Evolutionary conservation across 2,888 invertebrate species (phyloP).

Genomic region (Incurvaria masculella): DNA sequence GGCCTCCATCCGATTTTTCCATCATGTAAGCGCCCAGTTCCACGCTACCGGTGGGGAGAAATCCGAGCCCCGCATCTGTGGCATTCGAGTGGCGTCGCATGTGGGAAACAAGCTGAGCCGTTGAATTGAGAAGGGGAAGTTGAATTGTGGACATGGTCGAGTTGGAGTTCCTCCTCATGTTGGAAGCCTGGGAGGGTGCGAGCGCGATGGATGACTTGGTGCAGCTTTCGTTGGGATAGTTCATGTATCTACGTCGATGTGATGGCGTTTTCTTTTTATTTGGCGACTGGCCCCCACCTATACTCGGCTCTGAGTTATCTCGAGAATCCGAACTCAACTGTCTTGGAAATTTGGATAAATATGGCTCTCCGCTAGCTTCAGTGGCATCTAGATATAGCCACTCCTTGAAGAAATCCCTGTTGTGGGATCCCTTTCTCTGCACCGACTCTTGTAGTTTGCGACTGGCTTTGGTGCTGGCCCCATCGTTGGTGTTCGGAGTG

Average conservation of each 20-base stretch:
- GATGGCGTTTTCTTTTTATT: constrained; percentile 42
- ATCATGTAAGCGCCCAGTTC: constrained; percentile 53
- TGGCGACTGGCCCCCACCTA: constrained; percentile 35
- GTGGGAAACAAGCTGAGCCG: constrained; percentile 47
- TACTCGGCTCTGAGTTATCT: constrained; percentile 50
- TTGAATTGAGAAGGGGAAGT: constrained; percentile 49
- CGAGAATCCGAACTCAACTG: constrained; percentile 53
- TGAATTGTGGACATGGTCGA: constrained; percentile 63
- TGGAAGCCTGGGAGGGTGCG: constrained; percentile 43
- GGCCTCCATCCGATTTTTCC: constrained; percentile 45
- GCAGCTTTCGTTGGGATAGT: constrained; percentile 47
- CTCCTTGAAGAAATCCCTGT: constrained; percentile 46
- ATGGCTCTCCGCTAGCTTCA: constrained; percentile 44
- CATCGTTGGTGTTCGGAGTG: constrained; percentile 45
- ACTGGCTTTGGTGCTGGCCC: constrained; percentile 46
- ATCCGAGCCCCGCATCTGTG: constrained; percentile 56
- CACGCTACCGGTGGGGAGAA: constrained; percentile 45
- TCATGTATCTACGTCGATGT: constrained; percentile 40
- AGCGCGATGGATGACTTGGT: constrained; percentile 49
- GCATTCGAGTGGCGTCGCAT: constrained; percentile 61
- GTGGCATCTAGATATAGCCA: constrained; percentile 44
- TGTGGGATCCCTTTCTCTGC: constrained; percentile 34
- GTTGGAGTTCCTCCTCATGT: constrained; percentile 58
- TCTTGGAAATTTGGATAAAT: constrained; percentile 51
- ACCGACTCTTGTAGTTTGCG: constrained; percentile 42